A percentile compares a stretch with the other conserved stretches of the same genome.
phyloP scores from a whole-genome alignment of 2,888 invertebrate genomes.

The Ametastegia equiseti region DNA sequence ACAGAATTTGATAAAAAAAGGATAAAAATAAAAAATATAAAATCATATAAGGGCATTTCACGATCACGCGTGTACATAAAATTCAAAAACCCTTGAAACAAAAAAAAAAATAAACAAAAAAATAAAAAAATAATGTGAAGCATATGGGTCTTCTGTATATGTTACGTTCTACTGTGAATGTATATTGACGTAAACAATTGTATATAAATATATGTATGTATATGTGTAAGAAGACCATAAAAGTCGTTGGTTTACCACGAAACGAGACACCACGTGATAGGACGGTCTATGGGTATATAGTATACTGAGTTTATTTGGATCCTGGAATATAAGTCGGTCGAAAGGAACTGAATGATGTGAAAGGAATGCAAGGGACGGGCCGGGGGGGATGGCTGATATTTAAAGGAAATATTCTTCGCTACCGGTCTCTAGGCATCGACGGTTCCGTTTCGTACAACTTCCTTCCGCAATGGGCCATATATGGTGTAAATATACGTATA shows the following conservation, averaged over 20 bases:
- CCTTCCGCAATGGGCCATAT: constrained; percentile 55
- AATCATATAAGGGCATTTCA: too few relatives aligned
- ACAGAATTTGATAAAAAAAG: too few relatives aligned
- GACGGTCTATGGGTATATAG: not conserved
- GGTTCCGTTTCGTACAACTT: constrained; percentile 37
- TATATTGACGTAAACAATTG: too few relatives aligned
- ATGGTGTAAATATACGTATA: constrained; percentile 9
- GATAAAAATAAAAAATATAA: too few relatives aligned
- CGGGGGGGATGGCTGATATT: too few relatives aligned
- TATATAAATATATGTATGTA: not conserved
- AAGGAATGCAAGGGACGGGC: too few relatives aligned
- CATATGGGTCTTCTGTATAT: too few relatives aligned
- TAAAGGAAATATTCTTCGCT: not conserved
- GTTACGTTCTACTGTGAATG: too few relatives aligned
- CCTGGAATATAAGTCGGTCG: constrained; percentile 12
- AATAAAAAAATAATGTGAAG: too few relatives aligned
- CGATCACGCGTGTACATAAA: not conserved
- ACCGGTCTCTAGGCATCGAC: too few relatives aligned
- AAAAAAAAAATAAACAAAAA: not conserved
- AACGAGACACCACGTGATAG: not conserved
- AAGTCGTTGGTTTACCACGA: constrained; percentile 33
- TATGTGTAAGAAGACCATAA: constrained; percentile 22
- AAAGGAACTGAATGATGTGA: too few relatives aligned
- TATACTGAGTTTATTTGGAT: constrained; percentile 1
- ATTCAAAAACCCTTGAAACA: not conserved